phyloP scores from a whole-genome alignment of 1,140 invertebrate species.

The Plodia interpunctella region DNA sequence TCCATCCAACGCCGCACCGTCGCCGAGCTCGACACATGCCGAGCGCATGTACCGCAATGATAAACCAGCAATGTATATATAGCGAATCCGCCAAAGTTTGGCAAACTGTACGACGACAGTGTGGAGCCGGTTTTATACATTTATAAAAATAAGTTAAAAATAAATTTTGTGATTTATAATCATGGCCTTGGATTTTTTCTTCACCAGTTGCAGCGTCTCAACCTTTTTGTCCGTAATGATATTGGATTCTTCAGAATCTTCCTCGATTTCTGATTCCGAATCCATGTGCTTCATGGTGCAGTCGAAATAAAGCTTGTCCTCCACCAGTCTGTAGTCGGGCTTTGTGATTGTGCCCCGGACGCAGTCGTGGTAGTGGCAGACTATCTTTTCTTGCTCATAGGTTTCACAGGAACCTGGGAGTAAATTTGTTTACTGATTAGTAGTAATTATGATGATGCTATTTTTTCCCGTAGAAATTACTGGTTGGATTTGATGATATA shows the following conservation, averaged over 20 bases:
- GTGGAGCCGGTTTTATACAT: too few species aligned
- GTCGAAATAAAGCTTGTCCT: constrained; percentile 68
- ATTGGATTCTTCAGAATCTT: constrained; percentile 20
- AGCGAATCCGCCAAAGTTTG: too few species aligned
- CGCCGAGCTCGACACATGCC: too few species aligned
- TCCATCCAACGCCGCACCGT: too few species aligned
- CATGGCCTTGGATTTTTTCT: constrained; percentile 62
- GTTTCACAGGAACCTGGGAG: constrained; percentile 82
- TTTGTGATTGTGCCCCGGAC: constrained; percentile 65
- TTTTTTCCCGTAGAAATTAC: too few species aligned
- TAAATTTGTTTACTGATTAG: background rate
- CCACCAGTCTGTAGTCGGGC: constrained; percentile 60
- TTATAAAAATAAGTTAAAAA: constrained; percentile 49
- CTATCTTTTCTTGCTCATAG: constrained; percentile 80
- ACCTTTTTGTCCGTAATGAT: constrained; percentile 14
- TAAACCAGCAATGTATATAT: too few species aligned
- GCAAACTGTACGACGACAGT: too few species aligned
- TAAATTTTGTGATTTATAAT: constrained; percentile 72
- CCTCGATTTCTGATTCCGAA: constrained; percentile 29
- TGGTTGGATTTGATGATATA: too few species aligned
- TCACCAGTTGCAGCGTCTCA: constrained; percentile 25
- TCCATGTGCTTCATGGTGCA: constrained; percentile 61
- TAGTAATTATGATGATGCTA: too few species aligned
- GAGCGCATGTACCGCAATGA: too few species aligned
- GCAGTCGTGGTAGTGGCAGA: constrained; percentile 79